phyloP scores from a whole-genome alignment of 92 coral and sea anemone species.

The Parazoanthus darwini region DNA sequence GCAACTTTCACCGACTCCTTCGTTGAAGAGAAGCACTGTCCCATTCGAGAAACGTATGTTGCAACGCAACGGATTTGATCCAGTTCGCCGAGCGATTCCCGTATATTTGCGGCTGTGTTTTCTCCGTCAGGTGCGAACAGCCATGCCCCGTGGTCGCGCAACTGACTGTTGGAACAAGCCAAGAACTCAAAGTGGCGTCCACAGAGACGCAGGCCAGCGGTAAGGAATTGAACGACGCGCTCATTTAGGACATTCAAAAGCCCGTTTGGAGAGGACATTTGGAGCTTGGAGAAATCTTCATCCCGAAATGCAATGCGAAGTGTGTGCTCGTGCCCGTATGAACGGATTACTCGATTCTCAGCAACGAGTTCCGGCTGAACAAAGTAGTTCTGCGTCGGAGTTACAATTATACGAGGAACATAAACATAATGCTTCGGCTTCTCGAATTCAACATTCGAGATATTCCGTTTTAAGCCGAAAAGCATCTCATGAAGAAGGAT shows the following conservation, averaged over 20 bases:
- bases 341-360: slow-evolving; percentile 90
- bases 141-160: slow-evolving; percentile 97
- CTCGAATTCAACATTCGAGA: slow-evolving; percentile 63
- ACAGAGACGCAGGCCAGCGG: slow-evolving; percentile 54
- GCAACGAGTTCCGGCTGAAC: slow-evolving; percentile 91
- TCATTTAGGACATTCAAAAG: slow-evolving; percentile 64
- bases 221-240: slow-evolving; percentile 66
- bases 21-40: slow-evolving; percentile 96
- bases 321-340: slow-evolving; percentile 70
- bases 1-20: slow-evolving; percentile 82
- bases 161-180: slow-evolving; percentile 94
- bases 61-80: slow-evolving; percentile 90
- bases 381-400: slow-evolving; percentile 85
- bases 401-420: slow-evolving; percentile 84
- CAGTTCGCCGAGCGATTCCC: slow-evolving; percentile 82
- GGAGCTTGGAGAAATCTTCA: slow-evolving; percentile 88
- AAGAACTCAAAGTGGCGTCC: slow-evolving; percentile 75
- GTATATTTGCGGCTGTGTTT: slow-evolving; percentile 63
- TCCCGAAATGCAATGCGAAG: slow-evolving; percentile 93
- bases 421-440: slow-evolving; percentile 84
- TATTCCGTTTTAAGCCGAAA: slow-evolving; percentile 57
- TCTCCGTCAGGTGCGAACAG: slow-evolving; percentile 68
- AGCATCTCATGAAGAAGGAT: slow-evolving; percentile 54
- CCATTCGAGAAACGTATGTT: slow-evolving; percentile 94
- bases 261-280: slow-evolving; percentile 60